Evolutionary conservation across 2,888 invertebrate genomes (phyloP), one percentile per base, ranked within the genome.

Genomic region (Caenorhabditis virilis): DNA sequence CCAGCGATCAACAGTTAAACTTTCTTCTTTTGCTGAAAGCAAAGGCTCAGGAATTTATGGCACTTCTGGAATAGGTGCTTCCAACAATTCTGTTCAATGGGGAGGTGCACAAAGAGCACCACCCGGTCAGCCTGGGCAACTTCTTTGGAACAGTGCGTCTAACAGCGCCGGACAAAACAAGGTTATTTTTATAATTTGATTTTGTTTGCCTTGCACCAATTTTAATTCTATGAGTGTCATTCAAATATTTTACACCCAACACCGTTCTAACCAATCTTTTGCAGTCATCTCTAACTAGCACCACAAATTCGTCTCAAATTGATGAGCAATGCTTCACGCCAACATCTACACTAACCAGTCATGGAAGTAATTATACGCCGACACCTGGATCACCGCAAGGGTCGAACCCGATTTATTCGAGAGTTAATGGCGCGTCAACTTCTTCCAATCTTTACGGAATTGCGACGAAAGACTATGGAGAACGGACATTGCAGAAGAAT

Each of bases 321-420:
- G 76, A 76, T 58, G 62, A 64, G 20, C 74, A 72, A 55, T 76
- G 76, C 60, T 76, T 76, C 49, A 76, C 76, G 13, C 76, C 76
- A 15, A 75, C 73, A 20, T 76, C 76, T 7, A 76, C 78, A 4
- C 62, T 76, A 48, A 77, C 77, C 30, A 70, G 70, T 51, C 76
- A 76, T 53, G 73, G 70, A 30, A 67, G 68, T 38, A 61, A 59
- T 26, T 65, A 69, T 36, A 77, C 77, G 2, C 77, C 77, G 13
- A 73, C 76, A 9, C 73, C 73, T 13, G 77, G 77, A 33, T 70
- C 70, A 3, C 77, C 77, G 9, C 68, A 68, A 39, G 59, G 61
- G 25, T 45, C 67, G 1, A 53, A 54, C 42, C 42, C 56, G 18
- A 46, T 58, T 22, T 65, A 69, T 22, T 54, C 56, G 15, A 30